Evolutionary conservation across 2,888 invertebrate species (phyloP).

Genomic region (Beris morrisii): DNA sequence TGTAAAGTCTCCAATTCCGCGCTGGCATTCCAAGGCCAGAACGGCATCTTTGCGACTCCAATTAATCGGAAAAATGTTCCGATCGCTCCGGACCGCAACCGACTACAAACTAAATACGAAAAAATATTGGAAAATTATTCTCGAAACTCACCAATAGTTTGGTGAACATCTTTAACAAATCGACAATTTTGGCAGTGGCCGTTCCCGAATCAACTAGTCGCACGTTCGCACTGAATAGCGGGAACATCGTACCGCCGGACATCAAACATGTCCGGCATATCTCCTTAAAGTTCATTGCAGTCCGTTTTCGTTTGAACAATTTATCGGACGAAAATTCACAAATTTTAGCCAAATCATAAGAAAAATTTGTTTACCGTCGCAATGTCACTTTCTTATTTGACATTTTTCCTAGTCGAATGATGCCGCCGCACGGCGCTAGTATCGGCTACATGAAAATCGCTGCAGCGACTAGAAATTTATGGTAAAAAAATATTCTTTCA

Average conservation of each 20-base stretch:
- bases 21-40: no score
- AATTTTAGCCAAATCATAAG: conserved; percentile 16
- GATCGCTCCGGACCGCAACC: not conserved
- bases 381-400: conserved; percentile 27
- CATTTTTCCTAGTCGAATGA: not conserved
- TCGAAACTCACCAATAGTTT: conserved; percentile 21
- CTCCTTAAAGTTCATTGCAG: conserved; percentile 26
- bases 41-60: no score
- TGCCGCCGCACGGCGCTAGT: no score
- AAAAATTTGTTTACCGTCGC: conserved; percentile 31
- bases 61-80: no score
- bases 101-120: not conserved
- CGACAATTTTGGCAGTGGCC: conserved; percentile 26
- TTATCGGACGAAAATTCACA: conserved; percentile 1
- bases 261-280: conserved; percentile 28
- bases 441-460: no score
- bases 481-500: no score
- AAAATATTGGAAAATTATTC: not conserved
- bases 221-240: conserved; percentile 23
- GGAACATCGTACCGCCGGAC: conserved; percentile 20
- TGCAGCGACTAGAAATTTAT: no score
- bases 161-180: conserved; percentile 28
- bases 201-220: conserved; percentile 29
- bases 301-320: not conserved
- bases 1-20: no score